phyloP scores from a whole-genome alignment of 2,797 vertebrate species.

The Pelochelys cantorii region DNA sequence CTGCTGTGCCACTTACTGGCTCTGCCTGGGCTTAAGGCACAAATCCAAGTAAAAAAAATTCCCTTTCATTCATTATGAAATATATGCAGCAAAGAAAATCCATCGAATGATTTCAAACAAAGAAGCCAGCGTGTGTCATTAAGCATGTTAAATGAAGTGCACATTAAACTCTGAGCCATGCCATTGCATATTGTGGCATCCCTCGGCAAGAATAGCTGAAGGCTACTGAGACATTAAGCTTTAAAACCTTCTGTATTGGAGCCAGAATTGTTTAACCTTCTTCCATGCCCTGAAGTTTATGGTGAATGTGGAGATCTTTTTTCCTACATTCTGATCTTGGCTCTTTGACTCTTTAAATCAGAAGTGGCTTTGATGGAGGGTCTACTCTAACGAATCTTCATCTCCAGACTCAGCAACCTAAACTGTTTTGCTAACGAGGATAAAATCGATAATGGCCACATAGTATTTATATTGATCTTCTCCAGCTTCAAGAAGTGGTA shows the following conservation, averaged over 20 bases:
- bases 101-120: background rate
- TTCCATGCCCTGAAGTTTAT: background rate
- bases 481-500: background rate
- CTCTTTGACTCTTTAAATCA: background rate
- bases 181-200: background rate
- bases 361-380: background rate
- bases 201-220: background rate
- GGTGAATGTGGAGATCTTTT: background rate
- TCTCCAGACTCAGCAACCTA: background rate
- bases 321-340: accelerated
- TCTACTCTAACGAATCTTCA: background rate
- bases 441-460: background rate
- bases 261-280: background rate
- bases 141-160: background rate
- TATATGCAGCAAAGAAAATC: background rate
- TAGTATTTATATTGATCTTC: background rate
- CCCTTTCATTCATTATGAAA: background rate
- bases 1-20: background rate
- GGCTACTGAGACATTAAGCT: background rate
- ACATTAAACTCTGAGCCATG: background rate
- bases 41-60: background rate
- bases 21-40: background rate
- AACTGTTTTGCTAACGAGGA: background rate
- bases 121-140: background rate
- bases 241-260: background rate